These are phyloP conservation scores for Pontoporia blainvillei DNA, from an alignment of 2,113 vertebrate genomes.

Conservation along the genomic window DNA sequence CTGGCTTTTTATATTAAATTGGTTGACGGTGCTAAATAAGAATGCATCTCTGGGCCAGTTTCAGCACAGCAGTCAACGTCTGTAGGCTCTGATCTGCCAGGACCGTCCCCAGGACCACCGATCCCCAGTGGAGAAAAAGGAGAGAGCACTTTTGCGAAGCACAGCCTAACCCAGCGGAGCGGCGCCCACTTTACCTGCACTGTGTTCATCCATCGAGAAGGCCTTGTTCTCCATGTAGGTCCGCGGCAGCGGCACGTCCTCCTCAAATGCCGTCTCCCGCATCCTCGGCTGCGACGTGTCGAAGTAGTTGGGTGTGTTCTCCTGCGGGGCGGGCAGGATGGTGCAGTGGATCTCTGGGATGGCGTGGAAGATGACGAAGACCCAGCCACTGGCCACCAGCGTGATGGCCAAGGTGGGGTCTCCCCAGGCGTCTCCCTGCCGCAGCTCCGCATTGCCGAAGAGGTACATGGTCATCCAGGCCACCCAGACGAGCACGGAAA, in stretches of 20 bases:
- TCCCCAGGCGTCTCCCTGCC: constrained; percentile 87
- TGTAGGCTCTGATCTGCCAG: neutral
- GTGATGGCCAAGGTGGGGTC: constrained; percentile 93
- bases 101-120: neutral
- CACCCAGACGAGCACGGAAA: constrained; percentile 93
- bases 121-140: neutral
- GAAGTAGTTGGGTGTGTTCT: constrained; percentile 94
- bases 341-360: constrained; percentile 93
- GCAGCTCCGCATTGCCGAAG: constrained; percentile 88
- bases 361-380: constrained; percentile 93
- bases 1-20: neutral
- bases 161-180: rapidly evolving
- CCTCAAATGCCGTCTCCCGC: constrained; percentile 96
- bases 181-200: constrained; percentile 85
- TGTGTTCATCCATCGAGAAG: constrained; percentile 94
- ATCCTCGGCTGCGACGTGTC: constrained; percentile 95
- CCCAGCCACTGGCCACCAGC: constrained; percentile 94
- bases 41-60: neutral
- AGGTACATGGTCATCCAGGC: constrained; percentile 97
- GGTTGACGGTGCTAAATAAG: neutral
- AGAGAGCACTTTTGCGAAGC: neutral
- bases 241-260: constrained; percentile 93
- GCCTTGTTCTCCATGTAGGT: constrained; percentile 97
- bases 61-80: neutral
- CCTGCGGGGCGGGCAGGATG: constrained; percentile 90